phyloP scores from a whole-genome alignment of 2,888 invertebrate genomes.

The Hyposoter didymator region DNA sequence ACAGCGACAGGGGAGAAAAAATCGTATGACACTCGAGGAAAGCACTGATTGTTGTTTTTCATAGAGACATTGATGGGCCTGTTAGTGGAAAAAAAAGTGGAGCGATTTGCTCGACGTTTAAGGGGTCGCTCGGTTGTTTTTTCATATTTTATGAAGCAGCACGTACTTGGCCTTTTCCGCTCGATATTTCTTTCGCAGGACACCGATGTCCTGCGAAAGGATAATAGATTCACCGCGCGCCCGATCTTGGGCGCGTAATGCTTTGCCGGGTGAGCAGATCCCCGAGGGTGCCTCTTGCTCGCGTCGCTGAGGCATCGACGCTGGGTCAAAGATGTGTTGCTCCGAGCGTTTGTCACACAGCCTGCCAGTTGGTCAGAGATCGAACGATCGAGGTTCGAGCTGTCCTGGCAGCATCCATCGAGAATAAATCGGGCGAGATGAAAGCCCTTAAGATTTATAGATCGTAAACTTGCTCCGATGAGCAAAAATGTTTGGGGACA shows the following conservation, averaged over 20 bases:
- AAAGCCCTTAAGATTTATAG: conserved; percentile 13
- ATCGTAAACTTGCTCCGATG: background rate
- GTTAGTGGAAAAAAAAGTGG: conserved; percentile 27
- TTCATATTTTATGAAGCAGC: conserved; percentile 1
- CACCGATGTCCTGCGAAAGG: conserved; percentile 15
- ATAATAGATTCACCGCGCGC: conserved; percentile 54
- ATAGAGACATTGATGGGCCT: conserved; percentile 13
- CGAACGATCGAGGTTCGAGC: background rate
- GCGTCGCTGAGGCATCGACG: conserved; percentile 25
- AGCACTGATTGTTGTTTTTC: conserved; percentile 2
- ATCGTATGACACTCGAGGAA: background rate
- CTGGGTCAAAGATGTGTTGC: conserved; percentile 37
- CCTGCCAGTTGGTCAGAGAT: conserved; percentile 9
- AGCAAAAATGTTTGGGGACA: background rate
- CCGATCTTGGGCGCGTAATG: conserved; percentile 21
- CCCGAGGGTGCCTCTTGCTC: conserved; percentile 44
- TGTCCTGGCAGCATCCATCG: background rate
- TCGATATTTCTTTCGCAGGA: conserved; percentile 22
- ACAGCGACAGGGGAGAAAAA: background rate
- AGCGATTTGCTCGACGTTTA: background rate
- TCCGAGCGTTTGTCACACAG: conserved; percentile 56
- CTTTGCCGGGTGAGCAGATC: conserved; percentile 23
- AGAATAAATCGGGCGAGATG: conserved; percentile 5
- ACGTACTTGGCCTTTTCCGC: conserved; percentile 4
- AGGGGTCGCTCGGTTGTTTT: background rate